Base-by-base conservation (phyloP, 2,113 vertebrate species). In the Charina bottae region DNA sequence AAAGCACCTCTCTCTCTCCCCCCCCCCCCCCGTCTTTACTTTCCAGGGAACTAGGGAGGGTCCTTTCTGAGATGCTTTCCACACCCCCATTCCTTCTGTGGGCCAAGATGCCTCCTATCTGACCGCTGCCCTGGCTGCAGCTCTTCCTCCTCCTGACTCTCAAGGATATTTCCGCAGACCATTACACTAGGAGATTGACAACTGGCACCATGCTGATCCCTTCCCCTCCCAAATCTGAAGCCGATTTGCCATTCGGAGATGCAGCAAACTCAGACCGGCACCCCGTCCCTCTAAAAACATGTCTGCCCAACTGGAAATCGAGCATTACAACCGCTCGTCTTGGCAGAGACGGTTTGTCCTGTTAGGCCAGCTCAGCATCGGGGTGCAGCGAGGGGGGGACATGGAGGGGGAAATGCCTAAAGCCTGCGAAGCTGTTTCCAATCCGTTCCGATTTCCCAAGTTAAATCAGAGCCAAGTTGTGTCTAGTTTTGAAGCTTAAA, bases 371-470 rank as follows among this genome's bases (percentile, higher is more conserved):
- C 19, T 53, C 26, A 83, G 28, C 7, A 21, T 11, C 17, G 6
- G 78, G 26, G 28, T 33, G 91, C 89, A 42, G 42, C 42, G 64
- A 3, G 88, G 89, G 90, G 83, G 24, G 17, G 15, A 6, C 5
- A 17, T 11, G 13, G 54, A 2, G 42, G n/a, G 37, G 26, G 83
- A 62, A 21, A 89, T 89, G 60, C 83, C 53, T 37, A 84, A 0
- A 0, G 60, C 24, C 78, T 85, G 68, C 87, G 83, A 95, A 92
- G 94, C 88, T 93, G 58, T 94, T 96, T 92, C 96, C 94, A 58
- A 88, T 11, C 62, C 89, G 85, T 54, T n/a, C n/a, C 91, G 87
- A 60, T 92, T 33, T 58, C 93, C 62, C 72, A 92, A 93, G 91
- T 0, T 0, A 33, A 96, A 94, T 83, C 54, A 83, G 64, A 86